These are phyloP conservation scores for Lysandra coridon DNA, from an alignment of 2,888 invertebrate genomes.

Conservation along the genomic window DNA sequence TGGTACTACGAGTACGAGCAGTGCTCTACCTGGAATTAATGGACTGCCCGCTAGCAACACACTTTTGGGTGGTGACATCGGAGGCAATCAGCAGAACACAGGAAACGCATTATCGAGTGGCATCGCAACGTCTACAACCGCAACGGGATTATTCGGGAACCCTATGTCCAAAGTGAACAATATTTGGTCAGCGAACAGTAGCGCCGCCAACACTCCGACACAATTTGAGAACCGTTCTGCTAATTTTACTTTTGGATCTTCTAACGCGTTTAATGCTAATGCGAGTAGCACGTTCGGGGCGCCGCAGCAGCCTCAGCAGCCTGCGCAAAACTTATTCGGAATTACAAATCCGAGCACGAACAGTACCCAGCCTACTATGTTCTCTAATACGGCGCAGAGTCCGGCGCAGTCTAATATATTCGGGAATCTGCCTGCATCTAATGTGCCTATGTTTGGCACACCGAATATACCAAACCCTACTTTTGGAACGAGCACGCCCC, in stretches of 20 bases:
- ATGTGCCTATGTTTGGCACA: conserved; percentile 53
- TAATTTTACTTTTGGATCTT: conserved; percentile 56
- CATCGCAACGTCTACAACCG: conserved; percentile 37
- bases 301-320: conserved; percentile 41
- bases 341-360: conserved; percentile 49
- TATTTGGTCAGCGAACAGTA: conserved; percentile 52
- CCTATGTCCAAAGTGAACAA: conserved; percentile 53
- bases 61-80: conserved; percentile 44
- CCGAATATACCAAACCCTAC: conserved; percentile 47
- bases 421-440: conserved; percentile 48
- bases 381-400: conserved; percentile 48
- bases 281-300: conserved; percentile 47
- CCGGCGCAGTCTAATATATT: conserved; percentile 52
- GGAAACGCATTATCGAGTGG: conserved; percentile 44
- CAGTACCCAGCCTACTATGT: conserved; percentile 50
- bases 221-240: conserved; percentile 53
- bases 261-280: conserved; percentile 49
- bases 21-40: conserved; percentile 35
- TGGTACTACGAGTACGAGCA: conserved; percentile 35
- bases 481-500: conserved; percentile 53
- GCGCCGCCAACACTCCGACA: conserved; percentile 45
- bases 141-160: conserved; percentile 50
- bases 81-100: conserved; percentile 43
- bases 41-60: conserved; percentile 39
- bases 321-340: conserved; percentile 52